Evolutionary conservation across 2,113 vertebrate species (phyloP).

Genomic region (Acrocephalus arundinaceus): DNA sequence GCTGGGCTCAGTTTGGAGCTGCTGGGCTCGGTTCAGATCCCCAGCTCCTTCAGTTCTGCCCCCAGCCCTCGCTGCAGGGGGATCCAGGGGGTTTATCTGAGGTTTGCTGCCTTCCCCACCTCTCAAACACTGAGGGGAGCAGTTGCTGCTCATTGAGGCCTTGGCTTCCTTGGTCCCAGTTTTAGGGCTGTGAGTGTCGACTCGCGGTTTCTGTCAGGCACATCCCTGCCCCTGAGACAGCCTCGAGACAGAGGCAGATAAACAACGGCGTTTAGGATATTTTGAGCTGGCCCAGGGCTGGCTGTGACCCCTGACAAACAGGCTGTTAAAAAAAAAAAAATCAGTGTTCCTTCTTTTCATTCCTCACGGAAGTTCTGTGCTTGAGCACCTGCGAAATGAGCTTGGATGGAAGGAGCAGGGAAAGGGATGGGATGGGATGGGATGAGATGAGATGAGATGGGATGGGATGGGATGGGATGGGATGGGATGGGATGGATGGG

Average conservation of each 20-base stretch:
- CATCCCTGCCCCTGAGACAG: not conserved
- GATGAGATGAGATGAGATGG: no score
- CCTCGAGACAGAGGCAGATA: accelerated
- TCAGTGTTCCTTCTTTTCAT: not conserved
- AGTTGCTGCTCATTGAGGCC: not conserved
- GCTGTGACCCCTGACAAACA: not conserved
- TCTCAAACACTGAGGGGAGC: accelerated
- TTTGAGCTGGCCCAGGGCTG: not conserved
- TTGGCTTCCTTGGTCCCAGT: not conserved
- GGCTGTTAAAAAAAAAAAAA: not conserved
- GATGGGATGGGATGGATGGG: no score
- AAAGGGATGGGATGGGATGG: not conserved
- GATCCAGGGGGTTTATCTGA: not conserved
- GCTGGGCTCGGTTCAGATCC: not conserved
- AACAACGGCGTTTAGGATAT: not conserved
- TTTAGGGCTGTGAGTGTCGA: not conserved
- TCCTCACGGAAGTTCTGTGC: not conserved
- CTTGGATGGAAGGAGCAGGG: not conserved
- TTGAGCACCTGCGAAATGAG: not conserved
- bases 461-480: no score
- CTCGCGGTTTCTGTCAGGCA: not conserved
- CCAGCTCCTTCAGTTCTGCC: not conserved
- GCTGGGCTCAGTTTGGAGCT: not conserved
- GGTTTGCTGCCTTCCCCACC: not conserved
- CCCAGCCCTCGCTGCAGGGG: not conserved